A percentile compares a stretch with the other conserved stretches of the same genome.
Conservation (phyloP, 1,140 invertebrate species). For the Lepidurus apus region DNA sequence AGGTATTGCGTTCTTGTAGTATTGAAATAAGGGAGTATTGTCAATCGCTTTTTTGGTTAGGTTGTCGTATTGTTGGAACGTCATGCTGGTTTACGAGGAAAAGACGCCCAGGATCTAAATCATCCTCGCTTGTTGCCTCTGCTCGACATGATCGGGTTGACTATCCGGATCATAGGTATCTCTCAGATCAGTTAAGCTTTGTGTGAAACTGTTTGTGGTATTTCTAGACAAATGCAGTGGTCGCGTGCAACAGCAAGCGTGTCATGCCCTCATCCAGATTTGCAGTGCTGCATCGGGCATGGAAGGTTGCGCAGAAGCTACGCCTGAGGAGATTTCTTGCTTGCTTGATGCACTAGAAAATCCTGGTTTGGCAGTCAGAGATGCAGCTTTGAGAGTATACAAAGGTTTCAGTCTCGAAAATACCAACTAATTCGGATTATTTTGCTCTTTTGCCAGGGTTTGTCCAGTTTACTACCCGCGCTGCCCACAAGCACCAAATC, state of each 20-base stretch:
- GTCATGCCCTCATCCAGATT: constrained; percentile 68
- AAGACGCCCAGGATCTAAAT: constrained; percentile 43
- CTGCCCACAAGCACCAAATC: constrained; percentile 58
- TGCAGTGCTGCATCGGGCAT: constrained; percentile 61
- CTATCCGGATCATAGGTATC: constrained; percentile 72
- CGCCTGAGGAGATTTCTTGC: constrained; percentile 64
- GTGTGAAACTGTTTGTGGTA: background rate
- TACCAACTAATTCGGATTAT: constrained; percentile 30
- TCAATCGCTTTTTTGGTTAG: background rate
- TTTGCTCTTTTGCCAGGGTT: constrained; percentile 47
- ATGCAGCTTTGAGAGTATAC: constrained; percentile 63
- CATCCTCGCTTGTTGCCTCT: constrained; percentile 73
- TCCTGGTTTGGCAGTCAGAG: constrained; percentile 63
- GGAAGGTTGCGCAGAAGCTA: constrained; percentile 56
- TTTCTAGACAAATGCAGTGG: constrained; percentile 54
- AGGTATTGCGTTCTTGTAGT: background rate
- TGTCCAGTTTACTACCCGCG: constrained; percentile 58
- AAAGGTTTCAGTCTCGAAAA: constrained; percentile 30
- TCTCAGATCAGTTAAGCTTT: background rate
- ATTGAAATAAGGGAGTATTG: background rate
- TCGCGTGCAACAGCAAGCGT: constrained; percentile 67
- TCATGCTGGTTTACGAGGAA: constrained; percentile 31
- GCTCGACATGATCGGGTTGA: constrained; percentile 68
- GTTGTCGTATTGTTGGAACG: constrained; percentile 37
- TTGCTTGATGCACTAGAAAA: constrained; percentile 71